phyloP scores from a whole-genome alignment of 2,797 vertebrate species.

The Oreonectes daqikongensis region DNA sequence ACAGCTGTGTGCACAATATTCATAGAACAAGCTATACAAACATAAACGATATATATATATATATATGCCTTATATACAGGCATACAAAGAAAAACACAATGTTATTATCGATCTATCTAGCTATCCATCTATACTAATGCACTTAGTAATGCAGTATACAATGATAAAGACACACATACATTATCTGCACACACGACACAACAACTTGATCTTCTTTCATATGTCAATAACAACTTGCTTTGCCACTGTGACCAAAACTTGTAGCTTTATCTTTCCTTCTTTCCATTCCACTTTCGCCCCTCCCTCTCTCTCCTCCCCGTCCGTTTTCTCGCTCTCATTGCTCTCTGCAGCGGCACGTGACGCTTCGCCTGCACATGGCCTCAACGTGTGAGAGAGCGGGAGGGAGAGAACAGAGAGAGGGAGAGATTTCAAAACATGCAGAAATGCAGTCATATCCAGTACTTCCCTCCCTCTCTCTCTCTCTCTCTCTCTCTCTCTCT shows the following conservation, averaged over 20 bases:
- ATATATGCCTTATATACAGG: no score
- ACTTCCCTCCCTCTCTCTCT: constrained; percentile 15
- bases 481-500: constrained; percentile 28
- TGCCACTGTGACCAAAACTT: no score
- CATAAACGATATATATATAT: no score
- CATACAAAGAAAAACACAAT: constrained; percentile 12
- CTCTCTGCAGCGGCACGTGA: constrained; percentile 82
- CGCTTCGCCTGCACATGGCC: constrained; percentile 77
- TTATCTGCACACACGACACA: no score
- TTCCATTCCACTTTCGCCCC: constrained; percentile 32
- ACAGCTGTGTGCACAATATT: constrained; percentile 44
- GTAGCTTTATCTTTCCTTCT: constrained; percentile 36
- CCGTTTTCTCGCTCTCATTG: constrained; percentile 61
- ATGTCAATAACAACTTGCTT: no score
- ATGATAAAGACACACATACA: no score
- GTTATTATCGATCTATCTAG: background rate
- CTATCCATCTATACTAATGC: no score
- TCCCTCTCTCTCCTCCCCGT: constrained; percentile 32
- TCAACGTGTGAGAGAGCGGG: constrained; percentile 73
- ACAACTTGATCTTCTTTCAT: no score
- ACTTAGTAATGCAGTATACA: no score
- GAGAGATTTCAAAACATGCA: constrained; percentile 70
- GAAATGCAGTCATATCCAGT: constrained; percentile 50
- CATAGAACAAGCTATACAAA: constrained; percentile 12
- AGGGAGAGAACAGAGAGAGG: constrained; percentile 46